phyloP scores from a whole-genome alignment of 2,113 vertebrate genomes.

The Oreochromis spilurus region DNA sequence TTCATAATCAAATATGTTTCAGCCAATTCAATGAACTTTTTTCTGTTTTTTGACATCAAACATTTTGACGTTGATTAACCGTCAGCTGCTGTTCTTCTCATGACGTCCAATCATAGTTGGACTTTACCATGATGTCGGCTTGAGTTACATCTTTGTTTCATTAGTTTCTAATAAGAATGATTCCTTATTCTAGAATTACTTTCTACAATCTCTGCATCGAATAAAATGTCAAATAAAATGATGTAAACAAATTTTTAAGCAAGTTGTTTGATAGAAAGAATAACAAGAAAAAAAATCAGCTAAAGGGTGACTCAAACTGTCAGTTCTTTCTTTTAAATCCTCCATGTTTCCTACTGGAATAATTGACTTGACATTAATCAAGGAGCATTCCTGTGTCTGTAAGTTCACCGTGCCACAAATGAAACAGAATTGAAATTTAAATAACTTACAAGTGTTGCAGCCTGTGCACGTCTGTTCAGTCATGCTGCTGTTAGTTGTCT shows the following conservation, averaged over 20 bases:
- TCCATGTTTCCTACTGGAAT: not conserved
- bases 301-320: too few relatives aligned
- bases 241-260: not conserved
- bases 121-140: not conserved
- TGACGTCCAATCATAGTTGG: not conserved
- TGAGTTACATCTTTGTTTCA: not conserved
- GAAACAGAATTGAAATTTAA: not conserved
- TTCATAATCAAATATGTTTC: fast-evolving
- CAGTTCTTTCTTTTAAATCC: not conserved
- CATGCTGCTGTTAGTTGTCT: not conserved
- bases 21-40: not conserved
- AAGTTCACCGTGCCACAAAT: not conserved
- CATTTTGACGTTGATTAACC: not conserved
- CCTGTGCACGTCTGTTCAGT: not conserved
- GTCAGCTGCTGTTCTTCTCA: not conserved
- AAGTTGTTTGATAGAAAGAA: fast-evolving
- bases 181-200: not conserved
- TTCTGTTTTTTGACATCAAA: not conserved
- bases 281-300: not conserved
- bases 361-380: not conserved
- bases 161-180: not conserved
- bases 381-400: not conserved
- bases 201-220: not conserved
- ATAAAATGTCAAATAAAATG: not conserved
- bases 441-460: not conserved